Evolutionary conservation across 2,113 vertebrate genomes (phyloP).

Genomic region (Tympanuchus pallidicinctus): DNA sequence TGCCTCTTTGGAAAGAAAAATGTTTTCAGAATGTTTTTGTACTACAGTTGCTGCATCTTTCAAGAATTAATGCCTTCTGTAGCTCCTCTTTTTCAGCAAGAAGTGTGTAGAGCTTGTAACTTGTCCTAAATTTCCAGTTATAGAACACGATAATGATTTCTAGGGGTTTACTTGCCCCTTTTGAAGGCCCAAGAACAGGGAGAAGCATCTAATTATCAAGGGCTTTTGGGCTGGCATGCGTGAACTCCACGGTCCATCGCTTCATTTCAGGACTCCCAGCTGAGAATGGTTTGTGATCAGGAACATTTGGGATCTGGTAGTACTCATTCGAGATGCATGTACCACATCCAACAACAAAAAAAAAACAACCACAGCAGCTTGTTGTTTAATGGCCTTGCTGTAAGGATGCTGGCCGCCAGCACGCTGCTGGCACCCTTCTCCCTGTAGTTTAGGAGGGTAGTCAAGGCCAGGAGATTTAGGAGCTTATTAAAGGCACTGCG

Average conservation of each 20-base stretch:
- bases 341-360: background rate
- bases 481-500: background rate
- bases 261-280: background rate
- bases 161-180: background rate
- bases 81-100: background rate
- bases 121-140: background rate
- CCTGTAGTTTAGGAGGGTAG: background rate
- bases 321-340: background rate
- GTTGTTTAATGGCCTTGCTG: background rate
- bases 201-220: background rate
- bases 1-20: conserved; percentile 16
- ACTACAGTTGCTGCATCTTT: background rate
- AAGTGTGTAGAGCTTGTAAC: rapidly evolving
- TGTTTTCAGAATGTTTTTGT: background rate
- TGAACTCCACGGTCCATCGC: background rate
- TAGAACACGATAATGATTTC: rapidly evolving
- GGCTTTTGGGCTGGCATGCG: background rate
- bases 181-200: rapidly evolving
- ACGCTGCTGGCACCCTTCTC: background rate
- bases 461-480: background rate
- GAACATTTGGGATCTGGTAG: background rate
- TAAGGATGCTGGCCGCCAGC: background rate
- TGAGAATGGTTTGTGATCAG: rapidly evolving
- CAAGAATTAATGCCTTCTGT: background rate
- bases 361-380: background rate